Evolutionary conservation across 2,797 vertebrate species (phyloP).

Genomic region (Hemitrygon akajei): DNA sequence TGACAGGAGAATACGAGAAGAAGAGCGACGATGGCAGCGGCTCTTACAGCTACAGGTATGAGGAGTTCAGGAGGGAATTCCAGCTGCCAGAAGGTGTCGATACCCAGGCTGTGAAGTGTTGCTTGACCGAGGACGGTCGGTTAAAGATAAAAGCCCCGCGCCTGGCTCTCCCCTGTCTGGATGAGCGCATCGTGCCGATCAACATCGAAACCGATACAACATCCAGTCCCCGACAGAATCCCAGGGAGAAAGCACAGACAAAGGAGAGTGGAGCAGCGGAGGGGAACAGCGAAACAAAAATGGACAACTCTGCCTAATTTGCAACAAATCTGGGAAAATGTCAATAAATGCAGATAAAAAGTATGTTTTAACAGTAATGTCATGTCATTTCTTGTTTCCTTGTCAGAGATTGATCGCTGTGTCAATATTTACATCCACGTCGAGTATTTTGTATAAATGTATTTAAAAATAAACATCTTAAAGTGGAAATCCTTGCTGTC

Average conservation of each 20-base stretch:
- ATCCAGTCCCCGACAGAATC: neutral
- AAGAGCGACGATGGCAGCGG: constrained; percentile 58
- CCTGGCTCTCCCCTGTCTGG: constrained; percentile 13
- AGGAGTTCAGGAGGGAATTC: constrained; percentile 72
- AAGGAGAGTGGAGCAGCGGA: neutral
- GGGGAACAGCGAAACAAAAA: neutral
- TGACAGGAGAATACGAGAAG: constrained; percentile 60
- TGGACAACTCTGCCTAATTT: neutral
- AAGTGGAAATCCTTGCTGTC: no score
- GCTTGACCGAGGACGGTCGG: constrained; percentile 59
- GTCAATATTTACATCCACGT: neutral
- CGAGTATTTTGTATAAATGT: neutral
- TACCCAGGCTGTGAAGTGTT: constrained; percentile 62
- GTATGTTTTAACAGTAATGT: no score
- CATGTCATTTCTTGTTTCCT: neutral
- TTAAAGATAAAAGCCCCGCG: constrained; percentile 62
- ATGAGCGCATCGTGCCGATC: constrained; percentile 46
- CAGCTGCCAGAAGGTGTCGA: constrained; percentile 64
- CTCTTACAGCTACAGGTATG: constrained; percentile 66
- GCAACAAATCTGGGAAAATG: neutral
- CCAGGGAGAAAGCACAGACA: neutral
- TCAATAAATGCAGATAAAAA: no score
- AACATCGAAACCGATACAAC: constrained; percentile 39
- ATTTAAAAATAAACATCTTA: neutral
- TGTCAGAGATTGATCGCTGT: no score